Percentiles rank a stretch among this genome's conserved stretches.
These are phyloP conservation scores for Bombus affinis DNA, from an alignment of 1,140 invertebrate genomes.

Conservation along the genomic window DNA sequence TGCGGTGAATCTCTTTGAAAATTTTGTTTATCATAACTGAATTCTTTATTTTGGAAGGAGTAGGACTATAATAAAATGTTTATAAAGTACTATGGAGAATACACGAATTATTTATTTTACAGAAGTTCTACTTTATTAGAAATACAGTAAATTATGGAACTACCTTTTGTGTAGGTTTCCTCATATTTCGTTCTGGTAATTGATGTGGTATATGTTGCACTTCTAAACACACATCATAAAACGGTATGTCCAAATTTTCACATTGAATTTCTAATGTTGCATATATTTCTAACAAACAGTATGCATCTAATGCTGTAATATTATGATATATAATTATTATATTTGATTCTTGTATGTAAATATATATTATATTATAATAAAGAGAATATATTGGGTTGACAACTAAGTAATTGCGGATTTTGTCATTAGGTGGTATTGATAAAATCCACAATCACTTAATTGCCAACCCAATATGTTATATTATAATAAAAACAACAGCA, in stretches of 20 bases:
- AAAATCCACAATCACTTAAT: too few species aligned
- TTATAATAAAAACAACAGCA: not conserved
- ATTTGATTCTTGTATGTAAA: not conserved
- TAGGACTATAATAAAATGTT: slow-evolving; percentile 8
- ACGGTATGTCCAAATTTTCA: slow-evolving; percentile 82
- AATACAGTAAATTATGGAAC: too few species aligned
- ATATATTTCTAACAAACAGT: slow-evolving; percentile 90
- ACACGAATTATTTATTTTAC: not conserved
- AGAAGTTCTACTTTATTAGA: not conserved
- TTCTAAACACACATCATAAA: slow-evolving; percentile 85
- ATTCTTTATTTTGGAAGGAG: not conserved
- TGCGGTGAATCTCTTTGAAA: not conserved
- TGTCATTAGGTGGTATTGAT: too few species aligned
- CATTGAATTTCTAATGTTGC: slow-evolving; percentile 83
- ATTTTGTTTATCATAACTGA: not conserved
- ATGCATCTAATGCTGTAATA: slow-evolving; percentile 88
- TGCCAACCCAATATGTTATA: not conserved
- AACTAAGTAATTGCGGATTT: too few species aligned
- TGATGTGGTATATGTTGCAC: slow-evolving; percentile 71
- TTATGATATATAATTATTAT: slow-evolving; percentile 39
- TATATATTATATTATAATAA: not conserved
- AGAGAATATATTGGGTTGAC: not conserved
- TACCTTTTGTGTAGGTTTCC: slow-evolving; percentile 54
- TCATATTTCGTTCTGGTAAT: slow-evolving; percentile 79
- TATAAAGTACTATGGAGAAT: not conserved